phyloP scores from a whole-genome alignment of 2,113 vertebrate species.

The Entosphenus tridentatus region DNA sequence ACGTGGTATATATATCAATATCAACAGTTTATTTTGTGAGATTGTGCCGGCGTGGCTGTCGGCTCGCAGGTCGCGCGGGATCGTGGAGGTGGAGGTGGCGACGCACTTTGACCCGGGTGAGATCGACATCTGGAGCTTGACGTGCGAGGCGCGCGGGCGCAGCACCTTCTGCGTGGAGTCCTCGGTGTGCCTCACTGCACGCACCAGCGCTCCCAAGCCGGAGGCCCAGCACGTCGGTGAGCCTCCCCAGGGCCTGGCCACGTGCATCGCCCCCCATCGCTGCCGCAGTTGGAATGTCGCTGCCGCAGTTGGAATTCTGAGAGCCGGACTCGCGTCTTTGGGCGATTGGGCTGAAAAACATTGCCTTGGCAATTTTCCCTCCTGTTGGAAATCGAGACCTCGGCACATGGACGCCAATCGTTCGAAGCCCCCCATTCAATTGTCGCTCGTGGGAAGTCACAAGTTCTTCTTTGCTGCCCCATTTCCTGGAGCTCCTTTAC shows the following conservation, averaged over 20 bases:
- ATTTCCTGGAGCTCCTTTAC: no score
- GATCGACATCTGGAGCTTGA: conserved; percentile 83
- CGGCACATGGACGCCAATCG: neutral
- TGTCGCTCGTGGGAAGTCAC: no score
- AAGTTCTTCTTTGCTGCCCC: no score
- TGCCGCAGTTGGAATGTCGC: neutral
- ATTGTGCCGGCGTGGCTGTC: no score
- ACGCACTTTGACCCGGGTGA: conserved; percentile 62
- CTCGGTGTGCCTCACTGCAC: conserved; percentile 53
- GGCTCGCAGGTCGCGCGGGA: conserved; percentile 29
- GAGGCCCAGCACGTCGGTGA: conserved; percentile 41
- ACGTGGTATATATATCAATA: no score
- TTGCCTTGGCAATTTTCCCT: neutral
- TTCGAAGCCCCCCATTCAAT: no score
- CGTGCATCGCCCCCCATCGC: no score
- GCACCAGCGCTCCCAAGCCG: conserved; percentile 40
- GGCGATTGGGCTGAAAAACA: neutral
- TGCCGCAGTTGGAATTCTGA: neutral
- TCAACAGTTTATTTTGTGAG: no score
- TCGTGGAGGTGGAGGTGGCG: conserved; percentile 43
- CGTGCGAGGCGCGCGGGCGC: conserved; percentile 53
- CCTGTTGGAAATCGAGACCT: neutral
- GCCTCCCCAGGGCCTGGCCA: conserved; percentile 7
- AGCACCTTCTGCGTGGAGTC: conserved; percentile 73
- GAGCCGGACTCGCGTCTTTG: neutral